Percentiles rank a stretch among this genome's conserved stretches.
Evolutionary conservation across 1,140 invertebrate genomes (phyloP).

Genomic region (Lordiphosa mommai): DNA sequence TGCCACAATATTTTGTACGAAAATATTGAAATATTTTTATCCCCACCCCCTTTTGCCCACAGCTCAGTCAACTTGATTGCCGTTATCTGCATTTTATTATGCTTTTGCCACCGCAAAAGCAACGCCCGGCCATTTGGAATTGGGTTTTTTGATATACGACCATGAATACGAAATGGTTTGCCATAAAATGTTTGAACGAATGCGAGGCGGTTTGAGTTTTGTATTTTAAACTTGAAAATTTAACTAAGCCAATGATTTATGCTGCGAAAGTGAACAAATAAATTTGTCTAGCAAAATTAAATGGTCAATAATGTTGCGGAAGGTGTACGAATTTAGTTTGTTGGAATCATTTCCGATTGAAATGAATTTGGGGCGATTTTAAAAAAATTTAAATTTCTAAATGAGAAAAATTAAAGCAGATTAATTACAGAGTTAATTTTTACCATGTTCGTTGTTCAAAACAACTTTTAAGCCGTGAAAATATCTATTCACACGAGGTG

Average conservation of each 20-base stretch:
- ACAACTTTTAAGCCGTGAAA: too few relatives aligned
- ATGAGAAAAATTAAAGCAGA: too few relatives aligned
- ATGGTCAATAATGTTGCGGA: background rate
- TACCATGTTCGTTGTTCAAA: too few relatives aligned
- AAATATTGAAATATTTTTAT: conserved; percentile 51
- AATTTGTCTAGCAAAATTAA: conserved; percentile 43
- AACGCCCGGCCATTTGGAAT: conserved; percentile 49
- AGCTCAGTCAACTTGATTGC: conserved; percentile 59
- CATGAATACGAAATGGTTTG: conserved; percentile 48
- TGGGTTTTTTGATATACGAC: conserved; percentile 67
- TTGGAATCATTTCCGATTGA: too few relatives aligned
- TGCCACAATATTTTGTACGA: conserved; percentile 32
- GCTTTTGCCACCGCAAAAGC: conserved; percentile 51
- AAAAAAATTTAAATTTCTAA: too few relatives aligned
- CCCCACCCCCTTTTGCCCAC: background rate
- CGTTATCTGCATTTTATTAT: conserved; percentile 74
- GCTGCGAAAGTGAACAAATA: conserved; percentile 10
- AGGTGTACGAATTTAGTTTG: background rate
- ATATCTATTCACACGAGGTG: too few relatives aligned
- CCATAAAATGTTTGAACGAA: conserved; percentile 51
- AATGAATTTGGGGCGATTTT: too few relatives aligned
- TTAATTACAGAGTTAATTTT: too few relatives aligned
- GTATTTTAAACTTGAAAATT: conserved; percentile 31
- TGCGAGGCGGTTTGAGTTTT: conserved; percentile 30
- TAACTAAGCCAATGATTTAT: conserved; percentile 64